phyloP scores from a whole-genome alignment of 2,888 invertebrate species.

The Neoitamus cyanurus region DNA sequence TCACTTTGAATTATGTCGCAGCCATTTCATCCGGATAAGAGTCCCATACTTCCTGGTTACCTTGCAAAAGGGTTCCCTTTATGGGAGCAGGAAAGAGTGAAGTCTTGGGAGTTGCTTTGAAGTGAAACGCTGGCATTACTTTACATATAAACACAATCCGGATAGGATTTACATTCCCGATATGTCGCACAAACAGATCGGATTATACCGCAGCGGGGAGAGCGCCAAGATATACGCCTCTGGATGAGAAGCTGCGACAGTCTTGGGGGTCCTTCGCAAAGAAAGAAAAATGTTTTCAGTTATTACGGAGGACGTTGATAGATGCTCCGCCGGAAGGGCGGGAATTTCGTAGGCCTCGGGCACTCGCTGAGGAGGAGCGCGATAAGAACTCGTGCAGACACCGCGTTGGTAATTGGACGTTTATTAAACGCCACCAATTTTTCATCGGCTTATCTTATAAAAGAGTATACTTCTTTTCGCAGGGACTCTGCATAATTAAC shows the following conservation, averaged over 20 bases:
- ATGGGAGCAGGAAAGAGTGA: not conserved
- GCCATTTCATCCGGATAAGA: conserved; percentile 13
- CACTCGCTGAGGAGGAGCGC: not conserved
- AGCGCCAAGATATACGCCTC: not conserved
- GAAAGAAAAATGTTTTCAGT: conserved; percentile 45
- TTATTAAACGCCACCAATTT: conserved; percentile 45
- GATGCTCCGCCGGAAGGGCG: not conserved
- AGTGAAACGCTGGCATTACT: conserved; percentile 18
- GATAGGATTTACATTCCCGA: conserved; percentile 46
- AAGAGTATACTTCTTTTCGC: conserved; percentile 24
- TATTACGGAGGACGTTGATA: conserved; percentile 46
- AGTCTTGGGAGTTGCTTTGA: conserved; percentile 14
- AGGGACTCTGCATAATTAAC: conserved; percentile 23
- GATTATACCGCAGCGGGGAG: conserved; percentile 8
- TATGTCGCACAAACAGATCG: conserved; percentile 44
- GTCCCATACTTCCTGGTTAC: conserved; percentile 13
- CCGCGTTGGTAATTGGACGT: conserved; percentile 42
- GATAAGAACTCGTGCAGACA: conserved; percentile 40
- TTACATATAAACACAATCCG: conserved; percentile 46
- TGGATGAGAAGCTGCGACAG: conserved; percentile 20
- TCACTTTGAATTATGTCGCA: conserved; percentile 33
- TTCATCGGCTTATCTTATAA: conserved; percentile 34
- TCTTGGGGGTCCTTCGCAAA: conserved; percentile 12
- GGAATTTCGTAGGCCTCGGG: conserved; percentile 4
- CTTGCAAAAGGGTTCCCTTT: conserved; percentile 25